These are phyloP conservation scores for Erebia epiphron DNA, from an alignment of 2,888 invertebrate genomes.

Conservation along the genomic window DNA sequence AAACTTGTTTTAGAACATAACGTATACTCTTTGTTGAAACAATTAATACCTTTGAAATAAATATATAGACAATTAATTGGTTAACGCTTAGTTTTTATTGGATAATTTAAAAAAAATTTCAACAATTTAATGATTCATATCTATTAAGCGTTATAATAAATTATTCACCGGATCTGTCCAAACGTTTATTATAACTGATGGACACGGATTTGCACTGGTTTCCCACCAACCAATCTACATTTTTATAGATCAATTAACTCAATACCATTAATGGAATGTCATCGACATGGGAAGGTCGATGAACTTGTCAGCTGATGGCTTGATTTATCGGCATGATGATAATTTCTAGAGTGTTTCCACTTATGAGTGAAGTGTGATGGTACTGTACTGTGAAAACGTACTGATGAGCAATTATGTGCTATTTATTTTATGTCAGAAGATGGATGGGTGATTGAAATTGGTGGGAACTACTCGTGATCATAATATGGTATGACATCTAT, in stretches of 20 bases:
- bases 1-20: no score
- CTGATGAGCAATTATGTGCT: not conserved
- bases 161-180: conserved; percentile 26
- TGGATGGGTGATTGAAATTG: not conserved
- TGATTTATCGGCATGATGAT: conserved; percentile 20
- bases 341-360: not conserved
- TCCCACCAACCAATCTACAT: conserved; percentile 17
- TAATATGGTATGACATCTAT: not conserved
- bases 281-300: conserved; percentile 41
- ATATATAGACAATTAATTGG: not conserved
- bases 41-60: not conserved
- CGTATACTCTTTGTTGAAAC: no score
- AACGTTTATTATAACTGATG: conserved; percentile 20
- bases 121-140: conserved; percentile 6
- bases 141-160: conserved; percentile 16
- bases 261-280: conserved; percentile 43
- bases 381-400: not conserved
- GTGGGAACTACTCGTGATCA: not conserved
- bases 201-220: conserved; percentile 29
- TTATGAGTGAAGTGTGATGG: not conserved
- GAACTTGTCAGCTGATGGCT: conserved; percentile 41
- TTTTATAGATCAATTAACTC: conserved; percentile 42
- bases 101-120: not conserved
- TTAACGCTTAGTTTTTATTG: not conserved
- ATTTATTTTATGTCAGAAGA: not conserved